Evolutionary conservation across 2,113 vertebrate species (phyloP), one percentile per base, ranked within the genome.

Genomic region (Clarias gariepinus): DNA sequence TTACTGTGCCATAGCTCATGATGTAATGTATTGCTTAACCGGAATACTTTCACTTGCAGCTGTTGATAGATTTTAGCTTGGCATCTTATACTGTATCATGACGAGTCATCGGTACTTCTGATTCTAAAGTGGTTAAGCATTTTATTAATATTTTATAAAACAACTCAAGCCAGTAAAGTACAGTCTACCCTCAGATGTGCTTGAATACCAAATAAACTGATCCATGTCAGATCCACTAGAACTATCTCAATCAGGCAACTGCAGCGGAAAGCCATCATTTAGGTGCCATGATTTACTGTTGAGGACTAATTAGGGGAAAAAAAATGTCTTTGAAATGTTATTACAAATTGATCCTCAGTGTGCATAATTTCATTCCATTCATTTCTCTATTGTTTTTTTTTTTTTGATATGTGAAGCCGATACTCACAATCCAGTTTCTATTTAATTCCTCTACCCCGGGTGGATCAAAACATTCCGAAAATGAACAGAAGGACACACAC

Each of bases 401-500:
- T 90, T 74, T 81, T 79, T 68, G 13, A 83, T 88, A 84, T 87
- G 71, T 53, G 87, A 91, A 93, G 90, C 88, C 92, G 94, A 95
- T 94, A 95, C 95, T 94, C 55, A 77, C 23, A 64, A 89, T 88
- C 81, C 0, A 87, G 95, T 95, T 96, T 95, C 95, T 92, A 89
- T 92, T 90, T 82, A 86, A 89, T 92, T 94, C 90, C 61, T 76
- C 91, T 92, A 81, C 82, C 92, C 92, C 78, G 89, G 90, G 93
- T 91, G 91, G 94, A 93, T 93, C 81, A 93, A 93, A 90, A 93
- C 95, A 95, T 95, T 95, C 95, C 93, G 94, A 58, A 88, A 79
- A 91, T 81, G 89, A 87, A 77, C 90, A 90, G 61, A 81, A 13
- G 4, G 3, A 83, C 63, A 81, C 84, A 76, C 55, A 86, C 58